These are phyloP conservation scores for Stercorarius parasiticus DNA, from an alignment of 2,113 vertebrate genomes.

Conservation along the genomic window DNA sequence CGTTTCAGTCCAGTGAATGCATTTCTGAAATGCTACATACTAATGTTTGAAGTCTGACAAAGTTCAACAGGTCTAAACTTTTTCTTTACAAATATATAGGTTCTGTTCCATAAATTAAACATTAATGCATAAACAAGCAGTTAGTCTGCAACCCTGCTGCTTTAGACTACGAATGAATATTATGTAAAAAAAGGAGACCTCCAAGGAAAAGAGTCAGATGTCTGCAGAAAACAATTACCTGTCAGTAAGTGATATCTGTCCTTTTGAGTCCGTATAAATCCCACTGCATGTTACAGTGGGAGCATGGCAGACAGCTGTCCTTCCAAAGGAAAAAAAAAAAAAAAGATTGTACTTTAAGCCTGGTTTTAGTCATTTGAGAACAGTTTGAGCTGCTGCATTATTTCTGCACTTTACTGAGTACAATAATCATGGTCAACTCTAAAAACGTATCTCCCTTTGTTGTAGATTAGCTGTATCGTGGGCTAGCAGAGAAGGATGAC, in stretches of 20 bases:
- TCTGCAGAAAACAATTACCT: slow-evolving; percentile 18
- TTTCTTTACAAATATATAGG: neutral
- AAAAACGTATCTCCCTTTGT: neutral
- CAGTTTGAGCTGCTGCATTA: neutral
- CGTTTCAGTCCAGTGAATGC: neutral
- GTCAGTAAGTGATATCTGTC: neutral
- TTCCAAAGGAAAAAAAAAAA: neutral
- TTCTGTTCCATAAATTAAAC: slow-evolving; percentile 8
- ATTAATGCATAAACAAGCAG: neutral
- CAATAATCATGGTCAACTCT: neutral
- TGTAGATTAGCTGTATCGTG: neutral
- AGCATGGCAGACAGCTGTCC: slow-evolving; percentile 9
- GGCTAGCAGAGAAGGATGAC: neutral
- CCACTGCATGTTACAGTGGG: neutral
- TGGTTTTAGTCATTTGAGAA: neutral
- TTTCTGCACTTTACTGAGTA: neutral
- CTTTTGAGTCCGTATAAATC: neutral
- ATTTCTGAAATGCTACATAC: neutral
- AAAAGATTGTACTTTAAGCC: neutral
- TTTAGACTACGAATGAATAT: neutral
- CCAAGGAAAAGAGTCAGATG: slow-evolving; percentile 8
- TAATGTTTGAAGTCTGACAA: neutral
- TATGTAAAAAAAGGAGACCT: neutral
- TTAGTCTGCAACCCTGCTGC: neutral
- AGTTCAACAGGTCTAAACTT: neutral